These are phyloP conservation scores for Corbicula japonica DNA, from an alignment of 2,888 invertebrate species.

Conservation along the genomic window DNA sequence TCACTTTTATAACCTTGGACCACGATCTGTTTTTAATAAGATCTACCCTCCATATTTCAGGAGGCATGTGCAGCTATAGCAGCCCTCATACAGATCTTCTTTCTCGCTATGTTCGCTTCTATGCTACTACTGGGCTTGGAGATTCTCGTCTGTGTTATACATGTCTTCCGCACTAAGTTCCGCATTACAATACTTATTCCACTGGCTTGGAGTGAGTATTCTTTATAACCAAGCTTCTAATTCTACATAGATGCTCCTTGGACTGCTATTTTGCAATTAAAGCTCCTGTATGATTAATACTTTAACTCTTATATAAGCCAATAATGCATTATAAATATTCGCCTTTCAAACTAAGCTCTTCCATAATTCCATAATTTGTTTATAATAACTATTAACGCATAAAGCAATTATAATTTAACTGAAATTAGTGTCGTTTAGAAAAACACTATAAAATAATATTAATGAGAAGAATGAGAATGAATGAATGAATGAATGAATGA, in stretches of 20 bases:
- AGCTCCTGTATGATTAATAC: too few species aligned
- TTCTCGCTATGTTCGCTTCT: slow-evolving; percentile 82
- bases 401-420: not conserved
- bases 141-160: slow-evolving; percentile 80
- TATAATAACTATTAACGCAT: not conserved
- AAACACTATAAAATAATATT: not conserved
- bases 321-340: not conserved
- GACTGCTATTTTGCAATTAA: too few species aligned
- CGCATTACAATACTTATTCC: slow-evolving; percentile 67
- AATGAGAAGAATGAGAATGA: not conserved
- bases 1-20: too few species aligned
- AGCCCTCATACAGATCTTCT: slow-evolving; percentile 81
- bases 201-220: slow-evolving; percentile 80
- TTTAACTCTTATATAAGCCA: too few species aligned
- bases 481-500: not conserved
- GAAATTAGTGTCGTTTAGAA: not conserved
- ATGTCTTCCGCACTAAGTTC: slow-evolving; percentile 79
- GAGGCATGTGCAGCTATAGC: slow-evolving; percentile 78
- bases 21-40: not conserved
- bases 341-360: not conserved
- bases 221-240: not conserved
- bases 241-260: not conserved
- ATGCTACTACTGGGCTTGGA: slow-evolving; percentile 84
- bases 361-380: not conserved
- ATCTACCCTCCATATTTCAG: slow-evolving; percentile 62